Evolutionary conservation across 2,113 vertebrate genomes (phyloP), one percentile per base, ranked within the genome.

Genomic region (Gymnarchus niloticus): DNA sequence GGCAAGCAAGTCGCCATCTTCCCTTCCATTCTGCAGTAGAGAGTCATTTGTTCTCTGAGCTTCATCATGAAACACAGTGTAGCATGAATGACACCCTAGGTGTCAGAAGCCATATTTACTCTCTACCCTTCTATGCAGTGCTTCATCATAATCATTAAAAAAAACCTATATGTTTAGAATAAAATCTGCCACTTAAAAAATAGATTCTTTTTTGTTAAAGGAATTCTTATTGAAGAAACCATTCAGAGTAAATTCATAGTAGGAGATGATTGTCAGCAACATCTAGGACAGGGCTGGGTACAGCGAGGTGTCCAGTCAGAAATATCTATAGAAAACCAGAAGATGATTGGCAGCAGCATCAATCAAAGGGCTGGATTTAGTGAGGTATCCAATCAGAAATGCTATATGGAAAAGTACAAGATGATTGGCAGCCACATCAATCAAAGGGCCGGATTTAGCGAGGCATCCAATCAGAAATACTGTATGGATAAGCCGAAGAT

Each of bases 51-150:
- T 46, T 88, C 65, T 87, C 33, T 81, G 84, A 73, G 69, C 83
- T 84, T 23, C 28, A 87, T 86, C 84, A 81, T 84, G 49, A 85
- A 80, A 81, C 81, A 85, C 84, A 89, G 87, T 84, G 84, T 87
- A 89, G 88, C 21, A 57, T 52, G n/a, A 88, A 88, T 81, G 52
- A 59, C 84, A 83, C 80, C 81, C 84, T 88, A 85, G 89, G 88
- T 90, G 61, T 73, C 0, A 83, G 1, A 3, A 87, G 76, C 82
- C 85, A 78, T 86, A 80, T 90, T 91, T 85, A 84, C 90, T 87
- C 83, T 48, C 10, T 7, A 19, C 69, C 83, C 77, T 81, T 82
- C 17, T 41, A 54, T 14, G 5, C 78, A 37, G 21, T 19, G 83
- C 83, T 88, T 90, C 88, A 86, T 87, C 51, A 2, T 2, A 14